Evolutionary conservation across 2,888 invertebrate species (phyloP).

Genomic region (Mongoloraphidia duomilia): DNA sequence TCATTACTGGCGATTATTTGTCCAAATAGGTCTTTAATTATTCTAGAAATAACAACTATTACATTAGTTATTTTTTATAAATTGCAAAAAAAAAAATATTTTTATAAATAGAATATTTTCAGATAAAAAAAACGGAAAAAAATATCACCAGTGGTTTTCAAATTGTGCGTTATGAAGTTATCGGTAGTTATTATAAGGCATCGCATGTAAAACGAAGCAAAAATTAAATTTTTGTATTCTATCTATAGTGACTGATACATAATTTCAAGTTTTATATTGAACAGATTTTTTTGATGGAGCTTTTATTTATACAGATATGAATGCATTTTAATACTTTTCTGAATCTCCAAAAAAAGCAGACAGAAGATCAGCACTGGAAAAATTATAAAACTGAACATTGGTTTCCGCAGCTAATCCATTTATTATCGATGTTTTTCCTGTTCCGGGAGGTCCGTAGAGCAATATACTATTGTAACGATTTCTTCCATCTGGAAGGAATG

Average conservation of each 20-base stretch:
- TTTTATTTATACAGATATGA: background rate
- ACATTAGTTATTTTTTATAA: background rate
- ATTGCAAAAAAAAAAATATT: background rate
- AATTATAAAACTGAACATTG: conserved; percentile 32
- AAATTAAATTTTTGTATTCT: no score
- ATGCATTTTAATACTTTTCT: conserved; percentile 32
- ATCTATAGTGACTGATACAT: no score
- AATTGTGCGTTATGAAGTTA: background rate
- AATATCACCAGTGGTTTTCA: background rate
- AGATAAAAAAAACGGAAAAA: conserved; percentile 3
- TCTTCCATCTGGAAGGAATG: conserved; percentile 20
- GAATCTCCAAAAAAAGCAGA: conserved; percentile 40
- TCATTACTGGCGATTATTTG: conserved; percentile 20
- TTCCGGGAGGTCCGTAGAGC: conserved; percentile 36
- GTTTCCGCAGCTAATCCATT: conserved; percentile 34
- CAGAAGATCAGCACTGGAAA: conserved; percentile 37
- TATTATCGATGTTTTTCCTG: conserved; percentile 32
- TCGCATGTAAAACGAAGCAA: background rate
- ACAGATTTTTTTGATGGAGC: no score
- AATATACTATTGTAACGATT: conserved; percentile 35
- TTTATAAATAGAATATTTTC: no score
- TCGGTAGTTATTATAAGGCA: no score
- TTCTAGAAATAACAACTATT: conserved; percentile 14
- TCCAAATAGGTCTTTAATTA: conserved; percentile 21
- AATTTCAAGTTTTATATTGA: no score